phyloP scores from a whole-genome alignment of 2,888 invertebrate species.

The Drosophila kokeensis region DNA sequence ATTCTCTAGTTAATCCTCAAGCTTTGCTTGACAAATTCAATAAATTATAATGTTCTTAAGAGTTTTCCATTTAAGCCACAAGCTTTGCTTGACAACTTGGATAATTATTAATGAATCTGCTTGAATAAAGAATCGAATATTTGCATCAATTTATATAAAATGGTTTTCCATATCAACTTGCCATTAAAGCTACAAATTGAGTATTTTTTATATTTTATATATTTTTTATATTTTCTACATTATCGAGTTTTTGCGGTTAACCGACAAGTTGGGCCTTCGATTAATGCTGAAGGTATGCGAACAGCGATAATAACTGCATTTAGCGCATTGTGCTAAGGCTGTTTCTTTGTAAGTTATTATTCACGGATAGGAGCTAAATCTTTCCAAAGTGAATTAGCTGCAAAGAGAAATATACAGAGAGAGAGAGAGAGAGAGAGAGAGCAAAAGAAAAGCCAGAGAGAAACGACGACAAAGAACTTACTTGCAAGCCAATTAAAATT shows the following conservation, averaged over 20 bases:
- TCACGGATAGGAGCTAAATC: constrained; percentile 28
- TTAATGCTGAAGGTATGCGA: constrained; percentile 23
- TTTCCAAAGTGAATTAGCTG: constrained; percentile 47
- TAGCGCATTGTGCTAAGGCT: constrained; percentile 24
- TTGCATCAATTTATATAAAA: background rate
- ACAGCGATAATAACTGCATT: constrained; percentile 26
- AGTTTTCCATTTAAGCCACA: background rate
- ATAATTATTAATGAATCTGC: background rate
- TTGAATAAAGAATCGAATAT: background rate
- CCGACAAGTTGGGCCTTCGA: constrained; percentile 11
- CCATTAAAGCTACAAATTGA: background rate
- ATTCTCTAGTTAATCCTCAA: background rate
- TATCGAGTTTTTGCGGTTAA: constrained; percentile 27
- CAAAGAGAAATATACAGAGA: background rate
- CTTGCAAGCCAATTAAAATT: constrained; percentile 65
- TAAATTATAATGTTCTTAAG: background rate
- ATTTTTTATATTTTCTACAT: background rate
- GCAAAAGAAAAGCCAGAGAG: constrained; percentile 5
- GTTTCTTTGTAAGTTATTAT: constrained; percentile 8
- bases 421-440: background rate
- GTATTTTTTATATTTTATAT: background rate
- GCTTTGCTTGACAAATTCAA: background rate
- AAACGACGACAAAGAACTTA: constrained; percentile 41
- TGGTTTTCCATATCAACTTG: background rate
- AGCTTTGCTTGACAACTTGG: background rate